Conservation (phyloP, 2,888 invertebrate genomes). For the Mimumesa dahlbomi region DNA sequence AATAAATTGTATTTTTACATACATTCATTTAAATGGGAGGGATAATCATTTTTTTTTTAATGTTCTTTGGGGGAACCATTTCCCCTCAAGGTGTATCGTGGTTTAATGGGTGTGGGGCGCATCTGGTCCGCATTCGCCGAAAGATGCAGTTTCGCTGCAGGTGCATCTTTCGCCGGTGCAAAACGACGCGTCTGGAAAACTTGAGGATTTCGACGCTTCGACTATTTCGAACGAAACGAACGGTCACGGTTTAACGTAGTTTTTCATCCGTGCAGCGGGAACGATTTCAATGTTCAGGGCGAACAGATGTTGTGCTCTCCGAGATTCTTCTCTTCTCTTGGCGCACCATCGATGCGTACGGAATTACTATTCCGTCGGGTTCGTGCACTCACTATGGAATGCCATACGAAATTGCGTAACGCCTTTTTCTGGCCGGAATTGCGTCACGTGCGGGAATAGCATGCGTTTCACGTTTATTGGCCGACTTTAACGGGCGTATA, state of each 20-base stretch:
- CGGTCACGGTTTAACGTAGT: conserved; percentile 13
- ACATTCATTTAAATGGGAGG: too few species aligned
- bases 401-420: conserved; percentile 25
- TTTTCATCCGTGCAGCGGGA: neutral
- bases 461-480: too few species aligned
- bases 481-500: too few species aligned
- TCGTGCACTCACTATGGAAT: neutral
- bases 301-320: conserved; percentile 44
- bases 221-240: conserved; percentile 25
- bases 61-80: too few species aligned
- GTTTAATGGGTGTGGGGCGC: conserved; percentile 15
- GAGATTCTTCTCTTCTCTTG: conserved; percentile 8
- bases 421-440: conserved; percentile 8
- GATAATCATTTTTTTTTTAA: too few species aligned
- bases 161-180: conserved; percentile 35
- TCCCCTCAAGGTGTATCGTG: too few species aligned
- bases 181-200: conserved; percentile 2
- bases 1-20: too few species aligned
- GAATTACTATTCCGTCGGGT: conserved; percentile 10
- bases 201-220: conserved; percentile 34
- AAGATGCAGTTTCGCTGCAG: conserved; percentile 38
- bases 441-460: neutral
- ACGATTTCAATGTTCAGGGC: conserved; percentile 1
- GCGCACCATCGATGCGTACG: conserved; percentile 8
- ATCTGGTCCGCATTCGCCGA: conserved; percentile 39